phyloP scores from a whole-genome alignment of 2,113 vertebrate species.

The Ceyx cyanopectus region DNA sequence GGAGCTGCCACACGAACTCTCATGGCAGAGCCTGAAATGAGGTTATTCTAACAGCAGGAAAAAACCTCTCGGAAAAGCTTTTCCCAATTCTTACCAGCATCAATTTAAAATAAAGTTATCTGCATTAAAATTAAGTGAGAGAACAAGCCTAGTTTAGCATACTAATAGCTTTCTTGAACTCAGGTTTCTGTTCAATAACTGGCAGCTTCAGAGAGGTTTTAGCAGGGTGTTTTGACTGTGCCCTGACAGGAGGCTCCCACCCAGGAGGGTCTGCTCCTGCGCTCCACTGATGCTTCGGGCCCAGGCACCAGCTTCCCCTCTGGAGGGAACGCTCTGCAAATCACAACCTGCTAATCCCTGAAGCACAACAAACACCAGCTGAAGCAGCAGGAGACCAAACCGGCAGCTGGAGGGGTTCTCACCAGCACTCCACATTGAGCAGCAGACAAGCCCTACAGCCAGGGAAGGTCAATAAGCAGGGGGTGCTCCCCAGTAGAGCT shows the following conservation, averaged over 20 bases:
- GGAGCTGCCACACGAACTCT: slow-evolving; percentile 7
- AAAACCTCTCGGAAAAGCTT: not conserved
- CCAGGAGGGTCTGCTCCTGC: not conserved
- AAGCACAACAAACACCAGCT: not conserved
- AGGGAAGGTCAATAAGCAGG: not conserved
- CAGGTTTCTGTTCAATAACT: slow-evolving; percentile 15
- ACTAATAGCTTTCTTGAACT: slow-evolving; percentile 20
- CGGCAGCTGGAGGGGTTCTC: not conserved
- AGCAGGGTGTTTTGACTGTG: slow-evolving; percentile 24
- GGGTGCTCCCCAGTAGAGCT: not conserved
- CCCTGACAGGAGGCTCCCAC: not conserved
- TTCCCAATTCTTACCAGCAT: not conserved
- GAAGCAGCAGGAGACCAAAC: not conserved
- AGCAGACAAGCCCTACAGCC: not conserved
- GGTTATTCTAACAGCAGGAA: slow-evolving; percentile 35
- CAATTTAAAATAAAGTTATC: slow-evolving; percentile 32
- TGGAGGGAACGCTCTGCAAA: not conserved
- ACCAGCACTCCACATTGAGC: not conserved
- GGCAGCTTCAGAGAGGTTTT: slow-evolving; percentile 34
- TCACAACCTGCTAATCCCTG: not conserved
- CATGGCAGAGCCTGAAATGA: not conserved
- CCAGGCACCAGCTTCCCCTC: not conserved
- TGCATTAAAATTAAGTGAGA: slow-evolving; percentile 28
- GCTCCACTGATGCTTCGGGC: not conserved
- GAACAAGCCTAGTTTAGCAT: slow-evolving; percentile 27